Evolutionary conservation across 2,888 invertebrate species (phyloP).

Genomic region (Dromius quadrimaculatus): DNA sequence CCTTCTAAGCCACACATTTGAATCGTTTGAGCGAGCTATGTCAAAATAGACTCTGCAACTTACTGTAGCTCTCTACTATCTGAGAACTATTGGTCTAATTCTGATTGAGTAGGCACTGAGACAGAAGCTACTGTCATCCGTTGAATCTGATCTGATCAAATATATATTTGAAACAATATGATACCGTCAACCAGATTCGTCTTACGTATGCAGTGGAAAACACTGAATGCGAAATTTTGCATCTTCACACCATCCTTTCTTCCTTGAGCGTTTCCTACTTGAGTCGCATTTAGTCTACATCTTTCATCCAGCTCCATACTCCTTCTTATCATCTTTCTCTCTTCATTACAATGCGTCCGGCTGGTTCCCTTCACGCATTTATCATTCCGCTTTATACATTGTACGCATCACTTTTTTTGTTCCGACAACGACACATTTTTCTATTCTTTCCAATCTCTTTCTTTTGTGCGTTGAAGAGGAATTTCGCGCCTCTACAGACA

Average conservation of each 20-base stretch:
- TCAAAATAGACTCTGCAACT: no score
- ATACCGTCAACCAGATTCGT: no score
- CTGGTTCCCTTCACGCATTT: constrained; percentile 55
- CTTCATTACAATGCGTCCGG: constrained; percentile 50
- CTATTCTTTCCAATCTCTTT: constrained; percentile 58
- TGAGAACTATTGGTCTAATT: no score
- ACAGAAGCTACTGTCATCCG: no score
- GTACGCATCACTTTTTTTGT: constrained; percentile 61
- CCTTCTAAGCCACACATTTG: no score
- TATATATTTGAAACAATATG: no score
- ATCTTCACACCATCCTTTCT: background rate
- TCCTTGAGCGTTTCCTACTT: constrained; percentile 27
- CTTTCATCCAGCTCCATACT: constrained; percentile 5
- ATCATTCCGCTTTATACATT: constrained; percentile 59
- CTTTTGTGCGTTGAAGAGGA: constrained; percentile 50
- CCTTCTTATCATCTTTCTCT: constrained; percentile 50
- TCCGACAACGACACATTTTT: constrained; percentile 61
- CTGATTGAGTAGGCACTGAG: no score
- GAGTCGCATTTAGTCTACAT: constrained; percentile 25
- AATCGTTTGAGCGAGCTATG: no score
- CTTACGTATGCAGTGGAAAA: no score
- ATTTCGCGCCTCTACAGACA: constrained; percentile 45
- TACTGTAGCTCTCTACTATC: no score
- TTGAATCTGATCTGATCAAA: no score
- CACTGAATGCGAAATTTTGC: constrained; percentile 12